A percentile compares a stretch with the other conserved stretches of the same genome.
phyloP scores from a whole-genome alignment of 2,113 vertebrate genomes.

The Muscicapa adusta region DNA sequence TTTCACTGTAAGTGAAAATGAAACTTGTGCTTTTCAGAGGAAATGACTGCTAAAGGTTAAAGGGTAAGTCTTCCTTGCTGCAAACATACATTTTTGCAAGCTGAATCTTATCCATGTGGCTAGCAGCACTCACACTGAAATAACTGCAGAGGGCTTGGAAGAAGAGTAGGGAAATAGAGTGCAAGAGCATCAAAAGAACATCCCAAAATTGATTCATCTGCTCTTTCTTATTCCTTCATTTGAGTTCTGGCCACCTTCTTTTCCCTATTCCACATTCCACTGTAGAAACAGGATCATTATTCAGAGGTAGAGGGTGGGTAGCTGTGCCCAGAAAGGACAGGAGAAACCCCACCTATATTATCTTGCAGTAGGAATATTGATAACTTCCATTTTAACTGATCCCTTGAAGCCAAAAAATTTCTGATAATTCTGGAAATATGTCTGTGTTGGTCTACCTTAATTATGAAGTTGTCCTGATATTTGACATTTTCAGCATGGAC shows the following conservation, averaged over 20 bases:
- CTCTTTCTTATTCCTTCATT: neutral
- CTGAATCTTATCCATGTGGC: constrained; percentile 69
- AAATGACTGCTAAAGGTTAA: constrained; percentile 68
- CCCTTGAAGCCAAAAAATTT: neutral
- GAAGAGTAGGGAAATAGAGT: constrained; percentile 9
- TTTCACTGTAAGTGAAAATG: constrained; percentile 63
- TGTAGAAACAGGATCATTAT: neutral
- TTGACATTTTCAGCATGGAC: neutral
- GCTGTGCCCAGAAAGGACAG: neutral
- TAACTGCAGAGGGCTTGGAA: constrained; percentile 20
- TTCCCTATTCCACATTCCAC: neutral
- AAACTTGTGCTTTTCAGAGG: constrained; percentile 65
- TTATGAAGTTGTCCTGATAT: neutral
- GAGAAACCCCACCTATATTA: neutral
- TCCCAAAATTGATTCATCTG: neutral
- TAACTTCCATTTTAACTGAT: neutral
- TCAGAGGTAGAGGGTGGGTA: neutral
- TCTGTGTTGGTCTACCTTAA: neutral
- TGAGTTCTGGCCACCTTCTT: neutral
- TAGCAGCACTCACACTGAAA: constrained; percentile 47
- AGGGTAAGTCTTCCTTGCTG: constrained; percentile 55
- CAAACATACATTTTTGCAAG: constrained; percentile 30
- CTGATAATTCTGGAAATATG: neutral
- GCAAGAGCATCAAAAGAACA: constrained; percentile 44
- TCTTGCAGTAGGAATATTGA: neutral